Base-by-base conservation (phyloP, 2,113 vertebrate genomes). In the Cavia aperea region DNA sequence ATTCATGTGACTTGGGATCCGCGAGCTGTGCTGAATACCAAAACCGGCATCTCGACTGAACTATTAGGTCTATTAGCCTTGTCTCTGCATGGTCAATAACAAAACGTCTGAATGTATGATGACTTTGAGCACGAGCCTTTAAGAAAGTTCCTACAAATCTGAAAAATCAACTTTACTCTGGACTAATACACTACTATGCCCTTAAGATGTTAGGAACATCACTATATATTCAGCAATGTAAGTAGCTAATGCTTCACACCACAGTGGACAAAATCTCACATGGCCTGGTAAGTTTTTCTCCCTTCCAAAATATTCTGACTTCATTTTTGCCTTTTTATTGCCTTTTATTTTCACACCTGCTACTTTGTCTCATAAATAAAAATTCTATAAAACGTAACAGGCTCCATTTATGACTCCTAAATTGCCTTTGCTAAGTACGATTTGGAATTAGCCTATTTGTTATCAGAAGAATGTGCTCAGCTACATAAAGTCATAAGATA, bases 401-500 rank as follows among this genome's bases (percentile, higher is more conserved):
- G 77, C 7, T 18, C 11, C 58, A 75, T 58, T 94, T 89, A 26
- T 7, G 73, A 94, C 93, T 33, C 39, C 24, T 86, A 94, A 85
- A 73, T 92, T 87, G 58, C 26, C n/a, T 33, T 0, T 7, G 54
- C 88, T 88, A 93, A 51, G 86, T 49, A 91, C 68, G 4, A 4
- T 86, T 94, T 89, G 70, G 73, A 93, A 94, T 95, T 86, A 92
- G 1, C 0, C 8, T 60, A 46, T 83, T 94, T 94, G 60, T 85
- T 94, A 84, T 60, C 7, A 29, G 16, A 56, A 23, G 75, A 51
- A 31, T 46, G 6, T 2, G 29, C 29, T 93, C 77, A 88, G 31
- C 83, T 95, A 95, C 72, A 87, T 87, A 88, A 88, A 96, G 70
- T 93, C 87, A 78, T 66, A 29, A 73, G 51, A 82, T n/a, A 95